A percentile compares a stretch with the other conserved stretches of the same genome.
These are phyloP conservation scores for Macrotus californicus DNA, from an alignment of 2,113 vertebrate genomes.

Conservation along the genomic window DNA sequence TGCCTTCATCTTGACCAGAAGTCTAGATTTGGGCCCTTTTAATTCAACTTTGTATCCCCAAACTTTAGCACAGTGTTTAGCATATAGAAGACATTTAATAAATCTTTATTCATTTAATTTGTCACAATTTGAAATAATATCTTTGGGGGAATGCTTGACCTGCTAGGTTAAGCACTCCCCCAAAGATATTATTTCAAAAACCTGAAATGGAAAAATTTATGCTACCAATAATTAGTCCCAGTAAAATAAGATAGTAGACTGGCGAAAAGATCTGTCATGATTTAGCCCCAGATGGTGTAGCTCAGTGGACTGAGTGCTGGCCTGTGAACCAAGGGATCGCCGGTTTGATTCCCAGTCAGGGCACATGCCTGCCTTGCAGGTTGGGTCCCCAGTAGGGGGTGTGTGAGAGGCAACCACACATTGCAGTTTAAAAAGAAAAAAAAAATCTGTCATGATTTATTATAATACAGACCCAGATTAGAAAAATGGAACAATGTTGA, in stretches of 20 bases:
- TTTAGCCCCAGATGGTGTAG: too few species aligned
- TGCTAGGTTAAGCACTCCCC: neutral
- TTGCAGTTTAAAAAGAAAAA: too few species aligned
- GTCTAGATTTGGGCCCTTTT: neutral
- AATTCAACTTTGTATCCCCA: neutral
- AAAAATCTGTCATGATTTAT: neutral
- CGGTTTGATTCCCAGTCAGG: too few species aligned
- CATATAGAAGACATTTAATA: neutral
- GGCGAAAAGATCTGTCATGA: neutral
- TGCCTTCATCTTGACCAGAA: too few species aligned
- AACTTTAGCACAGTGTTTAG: neutral
- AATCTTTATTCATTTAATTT: neutral
- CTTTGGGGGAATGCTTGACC: too few species aligned
- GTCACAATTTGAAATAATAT: too few species aligned
- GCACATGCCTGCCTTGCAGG: too few species aligned
- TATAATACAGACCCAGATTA: neutral
- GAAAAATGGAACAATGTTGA: neutral
- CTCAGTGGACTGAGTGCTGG: too few species aligned
- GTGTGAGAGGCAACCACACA: too few species aligned
- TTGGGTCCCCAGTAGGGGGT: too few species aligned
- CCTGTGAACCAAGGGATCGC: too few species aligned
- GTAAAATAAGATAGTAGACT: neutral
- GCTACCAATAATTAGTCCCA: neutral
- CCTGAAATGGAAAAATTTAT: neutral
- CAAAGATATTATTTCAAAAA: neutral